phyloP scores from a whole-genome alignment of 2,113 vertebrate species.

The Brevimyrus niger region DNA sequence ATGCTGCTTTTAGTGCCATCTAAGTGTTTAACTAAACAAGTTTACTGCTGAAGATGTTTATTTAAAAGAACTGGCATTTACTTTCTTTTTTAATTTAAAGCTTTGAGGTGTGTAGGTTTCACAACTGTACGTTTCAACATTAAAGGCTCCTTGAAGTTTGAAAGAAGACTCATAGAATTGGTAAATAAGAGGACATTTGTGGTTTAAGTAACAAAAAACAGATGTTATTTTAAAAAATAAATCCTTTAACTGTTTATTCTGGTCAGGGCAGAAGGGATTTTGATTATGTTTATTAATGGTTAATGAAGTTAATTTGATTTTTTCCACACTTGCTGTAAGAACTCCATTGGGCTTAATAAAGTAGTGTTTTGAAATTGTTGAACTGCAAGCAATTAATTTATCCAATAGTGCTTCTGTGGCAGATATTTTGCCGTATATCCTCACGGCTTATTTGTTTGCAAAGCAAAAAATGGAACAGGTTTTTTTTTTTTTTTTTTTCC shows the following conservation, averaged over 20 bases:
- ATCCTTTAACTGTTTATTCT: background rate
- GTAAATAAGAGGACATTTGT: background rate
- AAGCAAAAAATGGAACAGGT: background rate
- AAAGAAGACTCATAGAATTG: background rate
- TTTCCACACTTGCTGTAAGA: background rate
- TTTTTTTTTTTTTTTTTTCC: background rate
- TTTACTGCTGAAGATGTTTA: background rate
- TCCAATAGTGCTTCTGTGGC: background rate
- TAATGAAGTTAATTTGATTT: background rate
- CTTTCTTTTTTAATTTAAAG: background rate
- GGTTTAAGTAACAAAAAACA: background rate
- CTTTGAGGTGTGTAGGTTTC: background rate
- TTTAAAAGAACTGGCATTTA: background rate
- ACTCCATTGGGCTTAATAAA: background rate
- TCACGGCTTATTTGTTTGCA: background rate
- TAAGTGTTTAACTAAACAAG: background rate
- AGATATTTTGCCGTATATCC: background rate
- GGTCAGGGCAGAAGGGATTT: background rate
- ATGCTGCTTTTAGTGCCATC: background rate
- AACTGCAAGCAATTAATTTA: background rate
- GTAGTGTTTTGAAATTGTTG: background rate
- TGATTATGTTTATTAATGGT: background rate
- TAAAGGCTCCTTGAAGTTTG: background rate
- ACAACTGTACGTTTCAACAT: background rate
- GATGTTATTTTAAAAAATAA: background rate